Base-by-base conservation (phyloP, 2,888 invertebrate genomes). In the Dynastes hyllus region DNA sequence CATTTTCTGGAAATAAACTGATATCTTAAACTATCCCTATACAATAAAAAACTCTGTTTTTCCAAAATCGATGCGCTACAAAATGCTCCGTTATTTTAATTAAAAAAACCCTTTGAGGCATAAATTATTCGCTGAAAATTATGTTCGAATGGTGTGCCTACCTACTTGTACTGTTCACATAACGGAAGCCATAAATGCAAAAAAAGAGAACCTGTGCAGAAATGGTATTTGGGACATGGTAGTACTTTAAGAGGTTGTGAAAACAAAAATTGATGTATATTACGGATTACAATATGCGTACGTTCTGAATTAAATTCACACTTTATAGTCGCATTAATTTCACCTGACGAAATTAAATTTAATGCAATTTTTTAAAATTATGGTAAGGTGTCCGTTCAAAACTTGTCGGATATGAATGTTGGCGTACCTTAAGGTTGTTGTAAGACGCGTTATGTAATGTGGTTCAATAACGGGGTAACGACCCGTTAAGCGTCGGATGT, bases 91-190 rank as follows among this genome's bases (percentile, higher is more conserved):
- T 69, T 69, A 69, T 2, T 29, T 51, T n/a, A 51, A 29, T 69
- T 16, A 8, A 50, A 29, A 69, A 69, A 40, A 29, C 2, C 69
- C 51, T 3, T 8, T 27, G 11, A 69, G 5, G 11, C 11, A 66
- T 22, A 69, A 69, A 69, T 51, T 69, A 51, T 27, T 13, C 50
- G n/a, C 51, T 69, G n/a, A 69, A 58, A 69, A 67, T 63, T 69
- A 51, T 27, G 16, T 27, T 69, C 27, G 27, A 51, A 5, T 58
- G 55, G 55, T 58, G 22, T 58, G 55, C 22, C 22, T 58, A 22
- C 16, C 13, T 6, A 22, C 16, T 27, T n/a, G 29, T 29, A 69
- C 69, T 53, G 51, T 40, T 50, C 51, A 11, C 51, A 22, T 69
- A 69, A 51, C 50, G 29, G 66, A 66, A 40, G 66, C 16, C 13